Base-by-base conservation (phyloP, 2,888 invertebrate genomes). In the Eilema griseolum region DNA sequence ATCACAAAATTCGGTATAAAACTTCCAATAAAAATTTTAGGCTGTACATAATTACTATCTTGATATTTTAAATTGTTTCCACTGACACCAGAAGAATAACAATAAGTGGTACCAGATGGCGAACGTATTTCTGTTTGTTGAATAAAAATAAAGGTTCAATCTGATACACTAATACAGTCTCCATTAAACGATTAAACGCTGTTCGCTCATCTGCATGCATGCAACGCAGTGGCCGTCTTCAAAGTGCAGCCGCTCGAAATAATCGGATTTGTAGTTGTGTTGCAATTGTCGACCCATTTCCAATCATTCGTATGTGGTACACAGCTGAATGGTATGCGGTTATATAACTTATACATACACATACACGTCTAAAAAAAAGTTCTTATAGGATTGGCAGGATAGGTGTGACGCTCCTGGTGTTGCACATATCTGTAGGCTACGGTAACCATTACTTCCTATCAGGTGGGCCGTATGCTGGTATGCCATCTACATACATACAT, bases 161-260 rank as follows among this genome's bases (percentile, higher is more conserved):
- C 91, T 87, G 92, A 92, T 92, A 91, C 90, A 91, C 90, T 92
- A 92, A 91, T 91, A 88, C 88, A 89, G 89, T 89, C 89, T 90
- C 90, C 92, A 92, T 91, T 92, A 91, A 92, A 93, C 90, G 92
- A 92, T 92, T 93, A 92, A 93, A 89, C 88, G 89, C 89, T 89
- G 89, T 89, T 88, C 90, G 87, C 90, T 92, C 92, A 93, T 92
- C 91, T 93, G 92, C 91, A 93, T 93, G 91, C 91, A 88, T 89
- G 86, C 87, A 85, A 83, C 86, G 89, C 87, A 85, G 89, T 85
- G 87, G 86, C 85, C 88, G 88, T 88, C 91, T 90, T 90, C 91
- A 92, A 90, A 92, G 91, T 86, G 88, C 87, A 92, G 86, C 91
- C 89, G 89, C 89, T 86, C 83, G 91, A 89, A 89, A 91, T 90